Conservation (phyloP, 2,797 vertebrate species). For the Chelon auratus region DNA sequence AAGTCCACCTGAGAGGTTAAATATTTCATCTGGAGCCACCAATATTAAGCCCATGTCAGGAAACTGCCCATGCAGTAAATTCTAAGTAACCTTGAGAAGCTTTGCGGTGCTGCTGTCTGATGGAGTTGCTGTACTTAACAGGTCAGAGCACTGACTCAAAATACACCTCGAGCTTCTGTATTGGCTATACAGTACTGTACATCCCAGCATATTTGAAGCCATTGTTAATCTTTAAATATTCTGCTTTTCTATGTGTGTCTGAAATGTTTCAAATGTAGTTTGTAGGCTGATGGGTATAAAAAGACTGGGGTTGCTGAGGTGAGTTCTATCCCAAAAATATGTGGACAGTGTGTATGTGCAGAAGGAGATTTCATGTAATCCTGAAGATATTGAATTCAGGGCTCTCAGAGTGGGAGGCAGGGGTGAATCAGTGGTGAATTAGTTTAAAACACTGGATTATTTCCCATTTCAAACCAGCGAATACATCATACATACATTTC, state of each 20-base stretch:
- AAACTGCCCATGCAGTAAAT: conserved; percentile 48
- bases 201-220: not conserved
- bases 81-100: conserved; percentile 46
- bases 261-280: not conserved
- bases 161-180: conserved; percentile 8
- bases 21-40: conserved; percentile 41
- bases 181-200: not conserved
- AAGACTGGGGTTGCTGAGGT: not conserved
- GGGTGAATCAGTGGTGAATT: conserved; percentile 13
- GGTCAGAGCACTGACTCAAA: not conserved
- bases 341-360: not conserved
- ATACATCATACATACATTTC: not conserved
- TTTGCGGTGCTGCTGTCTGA: conserved; percentile 38
- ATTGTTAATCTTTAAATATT: not conserved
- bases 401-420: not conserved
- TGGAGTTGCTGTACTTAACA: conserved; percentile 22
- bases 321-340: not conserved
- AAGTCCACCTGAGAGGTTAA: conserved; percentile 29
- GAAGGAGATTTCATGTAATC: not conserved
- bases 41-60: conserved; percentile 22
- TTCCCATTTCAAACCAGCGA: not conserved
- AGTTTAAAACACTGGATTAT: not conserved
- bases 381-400: conserved; percentile 13
- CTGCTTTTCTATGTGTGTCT: not conserved
- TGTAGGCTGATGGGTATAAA: not conserved